These are phyloP conservation scores for Pangasius mekongensis DNA, from an alignment of 2,797 vertebrate species.

Conservation along the genomic window DNA sequence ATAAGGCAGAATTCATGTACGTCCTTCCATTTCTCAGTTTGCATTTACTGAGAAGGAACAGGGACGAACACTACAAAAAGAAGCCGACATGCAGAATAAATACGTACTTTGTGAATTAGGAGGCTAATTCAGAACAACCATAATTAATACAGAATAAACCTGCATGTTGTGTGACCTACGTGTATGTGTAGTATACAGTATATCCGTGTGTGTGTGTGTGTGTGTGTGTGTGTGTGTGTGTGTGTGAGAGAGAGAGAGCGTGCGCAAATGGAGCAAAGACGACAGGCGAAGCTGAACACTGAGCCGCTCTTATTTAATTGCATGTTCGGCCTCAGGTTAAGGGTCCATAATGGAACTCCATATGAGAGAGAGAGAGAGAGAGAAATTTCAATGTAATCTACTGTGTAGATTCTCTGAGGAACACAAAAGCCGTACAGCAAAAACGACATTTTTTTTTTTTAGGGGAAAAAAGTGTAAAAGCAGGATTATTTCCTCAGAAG, in stretches of 20 bases:
- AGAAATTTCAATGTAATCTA: constrained; percentile 70
- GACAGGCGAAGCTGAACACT: neutral
- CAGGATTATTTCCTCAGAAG: constrained; percentile 62
- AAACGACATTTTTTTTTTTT: constrained; percentile 70
- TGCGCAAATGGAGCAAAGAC: neutral
- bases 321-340: constrained; percentile 70
- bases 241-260: constrained; percentile 51
- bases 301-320: constrained; percentile 72
- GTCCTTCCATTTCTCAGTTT: constrained; percentile 10
- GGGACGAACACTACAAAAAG: neutral
- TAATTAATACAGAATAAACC: constrained; percentile 69
- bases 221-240: constrained; percentile 61
- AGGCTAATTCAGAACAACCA: constrained; percentile 72
- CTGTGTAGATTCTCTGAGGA: constrained; percentile 73
- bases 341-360: constrained; percentile 8
- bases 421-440: constrained; percentile 66
- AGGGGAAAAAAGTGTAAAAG: constrained; percentile 20
- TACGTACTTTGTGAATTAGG: constrained; percentile 33
- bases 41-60: constrained; percentile 5
- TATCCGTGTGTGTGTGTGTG: constrained; percentile 44
- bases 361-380: constrained; percentile 25
- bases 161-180: constrained; percentile 56
- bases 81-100: constrained; percentile 1
- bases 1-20: constrained; percentile 37
- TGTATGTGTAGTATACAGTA: neutral